Percentiles rank a stretch among this genome's conserved stretches.
phyloP scores from a whole-genome alignment of 1,140 invertebrate genomes.

The Drusus annulatus region DNA sequence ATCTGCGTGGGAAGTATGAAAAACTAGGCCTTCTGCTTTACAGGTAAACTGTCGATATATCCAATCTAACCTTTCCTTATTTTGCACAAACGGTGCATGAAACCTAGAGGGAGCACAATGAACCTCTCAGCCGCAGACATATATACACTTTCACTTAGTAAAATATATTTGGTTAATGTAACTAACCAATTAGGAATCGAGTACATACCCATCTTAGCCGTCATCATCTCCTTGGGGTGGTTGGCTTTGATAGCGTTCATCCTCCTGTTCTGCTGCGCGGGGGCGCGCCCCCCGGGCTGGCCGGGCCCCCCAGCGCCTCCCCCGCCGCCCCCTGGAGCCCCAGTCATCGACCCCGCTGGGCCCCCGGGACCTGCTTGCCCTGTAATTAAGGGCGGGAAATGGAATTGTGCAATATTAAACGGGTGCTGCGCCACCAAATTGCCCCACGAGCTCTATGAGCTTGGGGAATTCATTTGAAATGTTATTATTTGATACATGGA shows the following conservation, averaged over 20 bases:
- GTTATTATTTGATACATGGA: no score
- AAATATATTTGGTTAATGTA: no score
- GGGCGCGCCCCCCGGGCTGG: constrained; percentile 67
- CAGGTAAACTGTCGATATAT: no score
- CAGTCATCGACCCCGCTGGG: constrained; percentile 62
- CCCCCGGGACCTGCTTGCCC: constrained; percentile 58
- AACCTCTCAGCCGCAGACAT: no score
- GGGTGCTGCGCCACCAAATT: background rate
- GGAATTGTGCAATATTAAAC: constrained; percentile 1
- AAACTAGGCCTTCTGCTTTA: no score
- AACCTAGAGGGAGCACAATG: no score
- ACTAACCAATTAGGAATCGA: no score
- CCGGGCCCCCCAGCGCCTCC: constrained; percentile 65
- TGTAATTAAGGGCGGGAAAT: constrained; percentile 33
- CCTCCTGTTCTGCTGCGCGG: constrained; percentile 76
- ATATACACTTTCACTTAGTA: no score
- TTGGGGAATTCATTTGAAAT: background rate
- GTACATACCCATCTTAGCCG: constrained; percentile 81
- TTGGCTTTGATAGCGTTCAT: constrained; percentile 89
- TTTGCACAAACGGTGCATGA: no score
- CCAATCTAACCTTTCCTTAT: no score
- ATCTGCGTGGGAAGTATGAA: no score
- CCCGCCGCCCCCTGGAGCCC: constrained; percentile 65
- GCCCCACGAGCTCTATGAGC: background rate
- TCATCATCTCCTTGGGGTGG: constrained; percentile 84